Evolutionary conservation across 2,888 invertebrate species (phyloP), one percentile per base, ranked within the genome.

Genomic region (Acholoe squamosa): DNA sequence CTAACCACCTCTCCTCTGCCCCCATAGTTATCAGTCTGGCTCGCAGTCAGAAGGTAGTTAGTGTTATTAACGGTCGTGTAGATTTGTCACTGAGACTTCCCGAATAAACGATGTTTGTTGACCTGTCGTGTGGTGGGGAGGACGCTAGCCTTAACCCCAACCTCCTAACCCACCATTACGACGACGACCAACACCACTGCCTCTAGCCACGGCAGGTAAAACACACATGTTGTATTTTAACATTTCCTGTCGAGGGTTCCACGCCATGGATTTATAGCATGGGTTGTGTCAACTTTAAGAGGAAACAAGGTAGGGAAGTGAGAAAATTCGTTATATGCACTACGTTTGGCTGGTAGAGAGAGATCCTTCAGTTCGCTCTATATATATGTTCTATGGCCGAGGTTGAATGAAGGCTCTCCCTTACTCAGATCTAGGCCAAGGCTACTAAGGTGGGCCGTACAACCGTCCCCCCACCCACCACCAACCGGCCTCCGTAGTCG

Each of bases 81-180:
- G 33, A 22, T 80, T 33, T 43, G 22, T 14, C 19, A 43, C 34
- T 19, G 80, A 25, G 80, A 43, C 43, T 80, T 80, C 80, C 80
- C n/a, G 43, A 80, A 80, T 80, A 80, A 80, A 80, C 80, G 43
- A 0, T 33, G 19, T 16, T 34, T 80, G 80, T 80, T 80, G 80
- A 80, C 80, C 33, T 16, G 19, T 43, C 22, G n/a, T 43, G 80
- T 80, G 34, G 34, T 80, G 33, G 80, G 33, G 34, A 43, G 33
- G 80, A 33, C 0, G 43, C 61, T n/a, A 61, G 61, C 61, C 61
- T 3, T 61, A n/a, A 0, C 61, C 61, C 61, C 19, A 10, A 14
- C 54, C 54, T 19, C 19, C n/a, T 61, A n/a, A n/a, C 61, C 61
- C 61, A 43, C 3, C 43, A 43, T 43, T 43, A 43, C 43, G 3